Evolutionary conservation across 2,888 invertebrate species (phyloP).

Genomic region (Phymatocera aterrima): DNA sequence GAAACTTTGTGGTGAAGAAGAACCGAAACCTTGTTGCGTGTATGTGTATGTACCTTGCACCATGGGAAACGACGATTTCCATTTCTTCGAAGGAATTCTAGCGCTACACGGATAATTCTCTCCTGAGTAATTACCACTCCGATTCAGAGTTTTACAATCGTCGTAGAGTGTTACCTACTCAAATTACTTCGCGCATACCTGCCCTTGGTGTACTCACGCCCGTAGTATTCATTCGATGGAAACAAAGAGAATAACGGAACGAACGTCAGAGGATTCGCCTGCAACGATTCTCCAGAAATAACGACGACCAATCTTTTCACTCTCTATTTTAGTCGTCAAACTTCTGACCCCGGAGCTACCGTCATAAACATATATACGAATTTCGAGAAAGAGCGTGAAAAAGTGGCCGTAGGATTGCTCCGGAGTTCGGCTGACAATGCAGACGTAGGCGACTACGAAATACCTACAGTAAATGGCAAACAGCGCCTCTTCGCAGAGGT

Average conservation of each 20-base stretch:
- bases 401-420: background rate
- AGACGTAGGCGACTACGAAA: no score
- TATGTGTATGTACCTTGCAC: background rate
- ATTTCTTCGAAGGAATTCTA: background rate
- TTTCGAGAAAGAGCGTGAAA: background rate
- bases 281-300: background rate
- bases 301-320: background rate
- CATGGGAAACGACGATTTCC: conserved; percentile 8
- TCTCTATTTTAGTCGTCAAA: background rate
- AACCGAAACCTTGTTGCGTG: background rate
- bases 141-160: no score
- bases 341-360: background rate
- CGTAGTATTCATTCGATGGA: background rate
- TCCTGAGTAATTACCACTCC: no score
- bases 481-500: no score
- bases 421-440: background rate
- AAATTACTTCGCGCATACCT: no score
- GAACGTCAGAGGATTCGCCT: background rate
- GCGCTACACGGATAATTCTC: background rate
- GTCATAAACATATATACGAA: background rate
- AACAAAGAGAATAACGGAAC: background rate
- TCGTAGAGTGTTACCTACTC: no score
- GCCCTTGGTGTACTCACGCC: no score
- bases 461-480: background rate
- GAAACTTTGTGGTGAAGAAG: background rate